Evolutionary conservation across 2,888 invertebrate genomes (phyloP).

Genomic region (Cetonia aurata): DNA sequence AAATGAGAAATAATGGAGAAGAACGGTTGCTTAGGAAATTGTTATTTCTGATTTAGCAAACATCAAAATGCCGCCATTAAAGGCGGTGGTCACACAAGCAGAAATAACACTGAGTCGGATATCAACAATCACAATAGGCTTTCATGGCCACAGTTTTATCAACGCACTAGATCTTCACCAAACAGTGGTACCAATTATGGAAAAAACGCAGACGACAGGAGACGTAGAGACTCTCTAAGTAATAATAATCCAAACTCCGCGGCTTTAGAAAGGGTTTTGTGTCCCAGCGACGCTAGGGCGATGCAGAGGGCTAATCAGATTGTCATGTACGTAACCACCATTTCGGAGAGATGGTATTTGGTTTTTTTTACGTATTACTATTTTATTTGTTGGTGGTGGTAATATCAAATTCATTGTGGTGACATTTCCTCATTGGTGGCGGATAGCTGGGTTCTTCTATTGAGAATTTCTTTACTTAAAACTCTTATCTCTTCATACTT

Average conservation of each 20-base stretch:
- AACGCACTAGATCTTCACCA: constrained; percentile 50
- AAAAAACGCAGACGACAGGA: constrained; percentile 64
- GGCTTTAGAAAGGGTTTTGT: constrained; percentile 72
- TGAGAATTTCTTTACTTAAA: background rate
- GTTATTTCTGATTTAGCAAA: constrained; percentile 56
- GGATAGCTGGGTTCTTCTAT: constrained; percentile 21
- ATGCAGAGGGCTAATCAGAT: constrained; percentile 89
- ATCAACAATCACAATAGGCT: constrained; percentile 70
- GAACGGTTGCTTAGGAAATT: constrained; percentile 44
- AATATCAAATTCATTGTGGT: background rate
- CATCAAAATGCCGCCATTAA: constrained; percentile 64
- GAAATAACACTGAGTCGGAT: constrained; percentile 67
- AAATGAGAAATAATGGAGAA: background rate
- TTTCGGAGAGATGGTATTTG: constrained; percentile 4
- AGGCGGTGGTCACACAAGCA: constrained; percentile 57
- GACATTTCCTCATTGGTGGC: constrained; percentile 14
- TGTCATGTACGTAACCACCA: constrained; percentile 79
- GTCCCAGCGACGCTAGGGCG: constrained; percentile 78
- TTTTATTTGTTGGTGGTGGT: constrained; percentile 13
- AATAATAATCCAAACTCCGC: constrained; percentile 64
- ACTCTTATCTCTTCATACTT: background rate
- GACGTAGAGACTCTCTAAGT: constrained; percentile 59
- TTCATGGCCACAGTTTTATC: constrained; percentile 72
- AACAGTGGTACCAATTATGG: constrained; percentile 62
- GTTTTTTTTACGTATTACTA: constrained; percentile 22